phyloP scores from a whole-genome alignment of 1,140 invertebrate species.

The Manduca sexta region DNA sequence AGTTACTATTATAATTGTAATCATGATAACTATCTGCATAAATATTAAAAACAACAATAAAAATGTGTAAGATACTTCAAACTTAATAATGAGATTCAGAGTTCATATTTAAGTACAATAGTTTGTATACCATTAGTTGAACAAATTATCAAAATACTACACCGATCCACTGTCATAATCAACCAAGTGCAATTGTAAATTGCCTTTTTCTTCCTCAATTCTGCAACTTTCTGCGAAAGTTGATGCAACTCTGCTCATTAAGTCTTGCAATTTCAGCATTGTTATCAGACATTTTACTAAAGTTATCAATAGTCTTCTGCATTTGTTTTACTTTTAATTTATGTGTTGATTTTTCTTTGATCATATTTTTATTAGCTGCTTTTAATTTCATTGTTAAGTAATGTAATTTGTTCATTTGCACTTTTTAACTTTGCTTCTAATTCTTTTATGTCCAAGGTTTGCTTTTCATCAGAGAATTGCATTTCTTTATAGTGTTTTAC shows the following conservation, averaged over 20 bases:
- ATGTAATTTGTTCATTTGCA: constrained; percentile 68
- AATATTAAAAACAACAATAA: too few species aligned
- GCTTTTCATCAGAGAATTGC: constrained; percentile 12
- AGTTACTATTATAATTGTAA: too few species aligned
- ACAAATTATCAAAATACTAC: constrained; percentile 75
- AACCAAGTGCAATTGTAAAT: constrained; percentile 86
- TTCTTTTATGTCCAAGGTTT: constrained; percentile 20
- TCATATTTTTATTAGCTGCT: constrained; percentile 85
- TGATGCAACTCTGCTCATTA: constrained; percentile 74
- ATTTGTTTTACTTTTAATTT: constrained; percentile 88
- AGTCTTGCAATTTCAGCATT: constrained; percentile 80
- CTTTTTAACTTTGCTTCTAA: constrained; percentile 50
- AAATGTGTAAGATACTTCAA: too few species aligned
- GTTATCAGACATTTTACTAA: constrained; percentile 81
- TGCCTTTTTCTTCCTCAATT: constrained; percentile 94
- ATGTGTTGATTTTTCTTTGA: constrained; percentile 87
- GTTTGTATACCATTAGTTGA: too few species aligned
- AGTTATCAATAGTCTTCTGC: constrained; percentile 85
- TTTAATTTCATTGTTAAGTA: constrained; percentile 81
- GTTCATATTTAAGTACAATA: too few species aligned
- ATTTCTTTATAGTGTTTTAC: too few species aligned
- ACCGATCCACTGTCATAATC: constrained; percentile 86
- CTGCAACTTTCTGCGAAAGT: constrained; percentile 84
- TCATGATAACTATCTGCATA: too few species aligned
- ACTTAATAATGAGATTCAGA: too few species aligned